Base-by-base conservation (phyloP, 2,888 invertebrate species). In the Pseudanteris insignis region DNA sequence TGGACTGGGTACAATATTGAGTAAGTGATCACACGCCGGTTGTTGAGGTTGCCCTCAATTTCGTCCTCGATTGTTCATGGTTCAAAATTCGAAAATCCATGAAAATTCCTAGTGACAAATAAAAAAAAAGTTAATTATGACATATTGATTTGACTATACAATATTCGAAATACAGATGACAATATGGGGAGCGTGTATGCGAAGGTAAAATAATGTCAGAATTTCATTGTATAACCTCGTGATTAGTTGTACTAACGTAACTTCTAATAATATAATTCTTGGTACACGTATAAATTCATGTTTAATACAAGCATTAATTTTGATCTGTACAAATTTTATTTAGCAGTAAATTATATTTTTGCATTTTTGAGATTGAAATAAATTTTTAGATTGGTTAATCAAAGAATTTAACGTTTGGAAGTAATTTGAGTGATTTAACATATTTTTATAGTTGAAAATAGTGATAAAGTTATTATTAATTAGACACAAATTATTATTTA, bases 161-260 rank as follows among this genome's bases (percentile, higher is more conserved):
- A 7, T 21, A 37, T 3, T 24, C 7, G 10, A 40, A 26, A 33
- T 33, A 36, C 36, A 10, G 8, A 12, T 14, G 30, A 59, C 60
- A 65, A 36, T 1, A 61, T 63, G 55, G 55, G 61, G 6, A 44
- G 18, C 33, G 54, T 61, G 3, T 21, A 54, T 25, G 61, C 61
- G 1, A 61, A 61, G 61, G 61, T 61, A 55, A 53, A 60, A 32
- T 44, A 32, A 25, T 47, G 47, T 38, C 48, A 51, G 8, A 36
- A 18, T 44, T 33, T 36, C 15, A 44, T 61, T 61, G 61, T 61
- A 54, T 61, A 61, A 61, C 61, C 54, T 61, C 41, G 18, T 40
- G 48, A 50, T 58, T 38, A 33, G 29, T 36, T 43, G 30, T 40
- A 25, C 32, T 38, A 48, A 43, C 41, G 51, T 46, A 61, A 44